phyloP scores from a whole-genome alignment of 2,888 invertebrate genomes.

The Amphipoea oculea region DNA sequence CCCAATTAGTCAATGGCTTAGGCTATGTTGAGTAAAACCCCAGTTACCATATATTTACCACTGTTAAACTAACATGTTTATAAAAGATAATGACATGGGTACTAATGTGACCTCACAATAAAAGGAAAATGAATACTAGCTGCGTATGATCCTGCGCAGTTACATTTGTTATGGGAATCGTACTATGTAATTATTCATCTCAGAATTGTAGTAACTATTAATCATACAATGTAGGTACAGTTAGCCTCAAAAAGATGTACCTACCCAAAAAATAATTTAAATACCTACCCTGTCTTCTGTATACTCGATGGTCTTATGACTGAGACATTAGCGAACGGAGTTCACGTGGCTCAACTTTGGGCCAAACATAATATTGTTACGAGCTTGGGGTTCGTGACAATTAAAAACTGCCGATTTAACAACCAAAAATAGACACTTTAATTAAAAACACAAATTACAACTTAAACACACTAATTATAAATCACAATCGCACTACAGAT shows the following conservation, averaged over 20 bases:
- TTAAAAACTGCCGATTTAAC: too few relatives aligned
- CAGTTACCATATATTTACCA: background rate
- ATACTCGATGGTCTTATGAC: too few relatives aligned
- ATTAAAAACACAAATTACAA: too few relatives aligned
- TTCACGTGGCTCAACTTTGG: background rate
- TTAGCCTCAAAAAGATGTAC: background rate
- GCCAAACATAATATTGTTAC: background rate
- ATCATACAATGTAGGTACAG: background rate
- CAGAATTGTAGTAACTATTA: constrained; percentile 1
- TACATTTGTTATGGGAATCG: background rate
- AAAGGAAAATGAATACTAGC: constrained; percentile 45
- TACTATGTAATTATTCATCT: background rate
- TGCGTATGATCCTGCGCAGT: constrained; percentile 15
- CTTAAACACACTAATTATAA: too few relatives aligned
- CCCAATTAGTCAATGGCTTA: constrained; percentile 12
- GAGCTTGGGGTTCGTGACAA: too few relatives aligned
- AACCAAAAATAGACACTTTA: too few relatives aligned
- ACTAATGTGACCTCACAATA: constrained; percentile 19
- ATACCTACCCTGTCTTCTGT: background rate
- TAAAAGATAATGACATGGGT: constrained; percentile 8
- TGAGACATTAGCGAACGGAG: background rate
- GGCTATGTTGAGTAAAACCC: constrained; percentile 22
- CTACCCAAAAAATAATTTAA: background rate
- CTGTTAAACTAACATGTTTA: constrained; percentile 23
- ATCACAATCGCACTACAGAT: too few relatives aligned